Base-by-base conservation (phyloP, 2,888 invertebrate species). In the Polydrusus tereticollis region DNA sequence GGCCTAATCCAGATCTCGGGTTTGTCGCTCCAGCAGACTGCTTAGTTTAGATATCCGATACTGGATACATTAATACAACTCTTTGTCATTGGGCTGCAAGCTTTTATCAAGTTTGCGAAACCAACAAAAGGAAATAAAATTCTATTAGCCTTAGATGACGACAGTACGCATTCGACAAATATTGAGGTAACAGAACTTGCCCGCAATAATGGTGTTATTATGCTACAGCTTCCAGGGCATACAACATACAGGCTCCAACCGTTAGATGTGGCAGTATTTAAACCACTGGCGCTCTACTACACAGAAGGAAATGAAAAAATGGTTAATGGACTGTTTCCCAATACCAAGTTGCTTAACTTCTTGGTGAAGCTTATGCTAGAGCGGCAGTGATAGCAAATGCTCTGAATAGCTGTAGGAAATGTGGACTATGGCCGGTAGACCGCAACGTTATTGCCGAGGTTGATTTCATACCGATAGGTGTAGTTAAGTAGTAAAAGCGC, bases 1-100 rank as follows among this genome's bases (percentile, higher is more conserved):
- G 59, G 33, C 36, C 18, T 3, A 68, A 45, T 62, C 60, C 29
- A 20, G 62, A 68, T 38, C 47, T 68, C 3, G 21, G 62, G 1
- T 14, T 36, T 68, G 68, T 50, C 3, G 68, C 68, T 16, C 68
- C 59, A n/a, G 38, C 68, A n/a, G 62, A 50, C 41, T 50, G 62
- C 41, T 21, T 47, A 14, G 52, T 68, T 18, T 47, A 62, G n/a
- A 68, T 47, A 26, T 68, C 60, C 12, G 60, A 62, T 16, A 47
- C 68, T 20, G 68, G 58, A 26, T 67, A 67, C 47, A 67, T 67
- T 41, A 67, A 67, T 41, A 36, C 38, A 43, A 18, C 58, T 2
- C 2, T 67, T 67, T 67, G 23, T 57, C 23, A 57, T 14, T 16
- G 38, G 66, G 66, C 45, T 45, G 18, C 45, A 45, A 20, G 12